Evolutionary conservation across 2,797 vertebrate genomes (phyloP).

Genomic region (Cirrhinus mrigala): DNA sequence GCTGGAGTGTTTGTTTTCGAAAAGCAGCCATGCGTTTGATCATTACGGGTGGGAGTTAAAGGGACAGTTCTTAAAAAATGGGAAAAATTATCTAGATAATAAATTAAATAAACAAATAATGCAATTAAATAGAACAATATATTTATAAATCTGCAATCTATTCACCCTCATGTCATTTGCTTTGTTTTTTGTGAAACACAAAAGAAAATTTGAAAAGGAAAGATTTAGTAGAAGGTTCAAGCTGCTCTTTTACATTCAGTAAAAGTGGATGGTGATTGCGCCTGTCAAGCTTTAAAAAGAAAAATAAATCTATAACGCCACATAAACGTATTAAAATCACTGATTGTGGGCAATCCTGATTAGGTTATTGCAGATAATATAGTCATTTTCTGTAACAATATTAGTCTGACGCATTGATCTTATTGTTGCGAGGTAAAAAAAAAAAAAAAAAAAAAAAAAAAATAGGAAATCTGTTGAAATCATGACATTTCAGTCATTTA

Average conservation of each 20-base stretch:
- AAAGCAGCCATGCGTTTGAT: neutral
- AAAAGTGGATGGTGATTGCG: neutral
- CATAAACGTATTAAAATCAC: constrained; percentile 63
- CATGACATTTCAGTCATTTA: neutral
- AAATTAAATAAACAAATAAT: neutral
- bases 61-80: neutral
- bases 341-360: constrained; percentile 75
- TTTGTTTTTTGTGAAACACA: neutral
- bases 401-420: constrained; percentile 70
- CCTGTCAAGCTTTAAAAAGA: neutral
- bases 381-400: constrained; percentile 81
- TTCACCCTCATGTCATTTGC: neutral
- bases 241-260: neutral
- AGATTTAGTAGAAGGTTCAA: neutral
- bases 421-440: neutral
- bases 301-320: neutral
- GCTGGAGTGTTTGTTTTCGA: neutral
- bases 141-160: no score
- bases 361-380: constrained; percentile 83
- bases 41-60: neutral
- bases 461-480: neutral
- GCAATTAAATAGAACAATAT: no score
- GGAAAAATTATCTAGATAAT: no score
- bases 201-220: neutral
- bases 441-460: no score